Conservation (phyloP, 1,140 invertebrate genomes). For the Panagrolaimus sp. region DNA sequence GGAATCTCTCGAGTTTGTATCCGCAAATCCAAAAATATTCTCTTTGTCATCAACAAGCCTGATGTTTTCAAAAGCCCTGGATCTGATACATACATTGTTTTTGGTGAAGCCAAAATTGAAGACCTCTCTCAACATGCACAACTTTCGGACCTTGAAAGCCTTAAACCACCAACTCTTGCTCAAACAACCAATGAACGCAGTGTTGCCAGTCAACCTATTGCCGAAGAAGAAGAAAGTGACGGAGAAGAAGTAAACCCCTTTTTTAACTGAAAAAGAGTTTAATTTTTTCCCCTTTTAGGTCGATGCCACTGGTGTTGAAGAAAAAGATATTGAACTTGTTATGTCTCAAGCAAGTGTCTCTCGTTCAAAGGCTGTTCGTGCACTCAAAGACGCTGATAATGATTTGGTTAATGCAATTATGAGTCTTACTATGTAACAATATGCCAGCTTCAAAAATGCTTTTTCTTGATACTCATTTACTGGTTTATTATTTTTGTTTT, state of each 20-base stretch:
- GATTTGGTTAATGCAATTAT: slow-evolving; percentile 82
- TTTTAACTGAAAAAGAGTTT: slow-evolving; percentile 28
- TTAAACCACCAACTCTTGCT: slow-evolving; percentile 70
- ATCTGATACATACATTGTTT: slow-evolving; percentile 98
- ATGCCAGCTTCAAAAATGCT: too few relatives aligned
- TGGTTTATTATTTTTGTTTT: too few relatives aligned
- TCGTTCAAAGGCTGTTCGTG: slow-evolving; percentile 81
- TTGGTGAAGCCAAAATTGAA: slow-evolving; percentile 99
- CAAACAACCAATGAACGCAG: slow-evolving; percentile 36
- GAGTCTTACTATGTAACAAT: slow-evolving; percentile 54
- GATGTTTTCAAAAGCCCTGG: slow-evolving; percentile 99
- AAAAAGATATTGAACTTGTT: slow-evolving; percentile 95
- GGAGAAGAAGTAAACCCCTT: slow-evolving; percentile 37
- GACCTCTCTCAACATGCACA: slow-evolving; percentile 98
- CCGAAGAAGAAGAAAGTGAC: slow-evolving; percentile 48
- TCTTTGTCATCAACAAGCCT: slow-evolving; percentile 98
- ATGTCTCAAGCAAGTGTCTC: slow-evolving; percentile 96
- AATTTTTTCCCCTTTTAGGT: slow-evolving; percentile 64
- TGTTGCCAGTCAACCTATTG: slow-evolving; percentile 26
- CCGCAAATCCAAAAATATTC: slow-evolving; percentile 95
- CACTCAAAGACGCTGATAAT: slow-evolving; percentile 89
- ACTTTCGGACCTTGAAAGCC: slow-evolving; percentile 94
- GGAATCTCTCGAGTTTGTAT: slow-evolving; percentile 95
- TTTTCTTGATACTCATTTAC: too few relatives aligned
- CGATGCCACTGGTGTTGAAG: slow-evolving; percentile 88